Evolutionary conservation across 2,113 vertebrate species (phyloP), one percentile per base, ranked within the genome.

Genomic region (Sitta europaea): DNA sequence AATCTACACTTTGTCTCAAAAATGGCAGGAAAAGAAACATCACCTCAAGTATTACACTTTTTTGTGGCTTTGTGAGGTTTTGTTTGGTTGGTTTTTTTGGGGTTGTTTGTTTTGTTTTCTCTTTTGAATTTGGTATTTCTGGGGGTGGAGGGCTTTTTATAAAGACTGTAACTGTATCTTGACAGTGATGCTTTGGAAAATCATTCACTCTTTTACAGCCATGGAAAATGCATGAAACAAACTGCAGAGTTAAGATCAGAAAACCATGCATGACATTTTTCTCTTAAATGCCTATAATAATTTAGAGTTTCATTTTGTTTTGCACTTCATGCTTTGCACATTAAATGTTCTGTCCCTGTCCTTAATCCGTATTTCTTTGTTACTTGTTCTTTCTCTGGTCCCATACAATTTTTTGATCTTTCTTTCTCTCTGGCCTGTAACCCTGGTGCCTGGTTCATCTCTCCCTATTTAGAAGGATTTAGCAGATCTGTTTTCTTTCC

Each of bases 31-130:
- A 74, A 90, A 86, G 28, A 17, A 85, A 40, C 9, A 90, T 14
- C 22, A 35, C 6, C 50, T 36, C 10, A 67, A 72, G 17, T 23
- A 55, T 42, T 61, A 59, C 22, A 51, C 9, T 27, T 88, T 36
- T 58, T 50, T 35, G 23, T 22, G 33, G 17, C 12, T 58, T 27
- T 12, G 5, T 0, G 0, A 3, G 2, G 5, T 61, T 61, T 11
- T 19, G 2, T 36, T 31, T n/a, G 35, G 23, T 40, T 62, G 27
- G 18, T 42, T 62, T 28, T 7, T 17, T 57, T 12, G 23, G 38
- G 20, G 9, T 48, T 42, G 14, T 47, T 61, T 14, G 22, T 15
- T 36, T 59, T 59, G 27, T 31, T 59, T 70, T 53, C n/a, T 40
- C 23, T 18, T 55, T 33, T 51, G 53, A 77, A 38, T 77, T 45